A percentile compares a stretch with the other conserved stretches of the same genome.
Evolutionary conservation across 2,888 invertebrate species (phyloP).

Genomic region (Chrysolina oricalcia): DNA sequence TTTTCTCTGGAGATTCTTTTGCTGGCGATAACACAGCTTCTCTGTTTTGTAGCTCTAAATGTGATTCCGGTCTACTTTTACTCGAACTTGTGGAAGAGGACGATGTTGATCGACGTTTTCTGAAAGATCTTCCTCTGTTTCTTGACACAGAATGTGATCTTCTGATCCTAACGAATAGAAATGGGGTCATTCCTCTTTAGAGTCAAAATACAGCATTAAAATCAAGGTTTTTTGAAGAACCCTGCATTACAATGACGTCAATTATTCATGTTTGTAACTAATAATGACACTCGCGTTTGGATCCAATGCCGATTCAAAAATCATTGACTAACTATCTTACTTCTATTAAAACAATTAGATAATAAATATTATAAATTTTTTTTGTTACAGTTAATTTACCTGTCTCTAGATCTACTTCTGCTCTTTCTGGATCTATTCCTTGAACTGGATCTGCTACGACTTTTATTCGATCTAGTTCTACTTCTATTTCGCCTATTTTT

Average conservation of each 20-base stretch:
- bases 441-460: conserved; percentile 46
- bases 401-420: conserved; percentile 55
- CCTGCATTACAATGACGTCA: too few species aligned
- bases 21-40: conserved; percentile 5
- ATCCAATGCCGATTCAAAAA: too few species aligned
- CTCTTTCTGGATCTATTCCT: conserved; percentile 51
- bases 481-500: conserved; percentile 52
- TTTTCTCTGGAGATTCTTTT: conserved; percentile 39
- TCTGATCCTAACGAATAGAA: conserved; percentile 9
- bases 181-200: background rate
- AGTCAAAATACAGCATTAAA: too few species aligned
- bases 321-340: too few species aligned
- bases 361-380: background rate
- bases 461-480: conserved; percentile 50
- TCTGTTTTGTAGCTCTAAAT: background rate
- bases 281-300: too few species aligned
- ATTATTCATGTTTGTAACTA: too few species aligned
- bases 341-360: too few species aligned
- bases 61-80: conserved; percentile 12
- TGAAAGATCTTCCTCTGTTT: conserved; percentile 7
- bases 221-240: too few species aligned
- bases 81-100: conserved; percentile 37
- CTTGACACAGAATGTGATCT: conserved; percentile 34
- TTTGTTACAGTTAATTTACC: conserved; percentile 16
- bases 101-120: conserved; percentile 31